phyloP scores from a whole-genome alignment of 1,140 invertebrate species.

The Anoplophora glabripennis region DNA sequence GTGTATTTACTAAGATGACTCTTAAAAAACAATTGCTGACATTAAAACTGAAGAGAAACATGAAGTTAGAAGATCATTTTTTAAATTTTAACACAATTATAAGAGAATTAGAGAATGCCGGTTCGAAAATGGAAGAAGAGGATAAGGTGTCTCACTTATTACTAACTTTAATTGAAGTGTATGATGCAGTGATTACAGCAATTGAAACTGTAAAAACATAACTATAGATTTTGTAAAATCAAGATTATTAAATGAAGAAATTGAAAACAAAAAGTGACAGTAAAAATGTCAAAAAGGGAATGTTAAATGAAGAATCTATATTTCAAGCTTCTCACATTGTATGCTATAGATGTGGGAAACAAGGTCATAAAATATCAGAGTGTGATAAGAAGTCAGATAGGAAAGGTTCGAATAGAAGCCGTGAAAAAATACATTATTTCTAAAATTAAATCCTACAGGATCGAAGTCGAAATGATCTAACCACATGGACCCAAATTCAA shows the following conservation, averaged over 20 bases:
- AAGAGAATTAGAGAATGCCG: constrained; percentile 31
- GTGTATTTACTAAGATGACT: constrained; percentile 18
- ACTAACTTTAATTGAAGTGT: constrained; percentile 39
- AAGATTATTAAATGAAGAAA: constrained; percentile 44
- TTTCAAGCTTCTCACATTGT: too few relatives aligned
- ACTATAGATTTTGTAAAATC: constrained; percentile 49
- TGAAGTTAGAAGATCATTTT: constrained; percentile 28
- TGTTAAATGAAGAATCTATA: constrained; percentile 1
- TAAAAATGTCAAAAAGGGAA: background rate
- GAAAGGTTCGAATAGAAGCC: too few relatives aligned
- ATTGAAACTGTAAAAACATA: constrained; percentile 46
- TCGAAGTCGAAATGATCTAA: too few relatives aligned
- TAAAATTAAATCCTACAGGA: too few relatives aligned
- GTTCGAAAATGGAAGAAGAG: constrained; percentile 47
- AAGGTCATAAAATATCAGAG: constrained; percentile 3
- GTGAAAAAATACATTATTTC: too few relatives aligned
- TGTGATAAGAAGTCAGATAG: constrained; percentile 2
- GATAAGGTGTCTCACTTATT: constrained; percentile 44
- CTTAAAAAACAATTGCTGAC: constrained; percentile 21
- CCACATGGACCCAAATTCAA: too few relatives aligned
- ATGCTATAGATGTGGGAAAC: constrained; percentile 15
- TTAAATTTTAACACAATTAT: constrained; percentile 27
- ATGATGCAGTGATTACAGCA: constrained; percentile 45
- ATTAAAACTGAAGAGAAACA: constrained; percentile 19
- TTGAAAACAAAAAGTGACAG: constrained; percentile 1